Percentiles rank a stretch among this genome's conserved stretches.
Evolutionary conservation across 2,888 invertebrate species (phyloP).

Genomic region (Orthosia cruda): DNA sequence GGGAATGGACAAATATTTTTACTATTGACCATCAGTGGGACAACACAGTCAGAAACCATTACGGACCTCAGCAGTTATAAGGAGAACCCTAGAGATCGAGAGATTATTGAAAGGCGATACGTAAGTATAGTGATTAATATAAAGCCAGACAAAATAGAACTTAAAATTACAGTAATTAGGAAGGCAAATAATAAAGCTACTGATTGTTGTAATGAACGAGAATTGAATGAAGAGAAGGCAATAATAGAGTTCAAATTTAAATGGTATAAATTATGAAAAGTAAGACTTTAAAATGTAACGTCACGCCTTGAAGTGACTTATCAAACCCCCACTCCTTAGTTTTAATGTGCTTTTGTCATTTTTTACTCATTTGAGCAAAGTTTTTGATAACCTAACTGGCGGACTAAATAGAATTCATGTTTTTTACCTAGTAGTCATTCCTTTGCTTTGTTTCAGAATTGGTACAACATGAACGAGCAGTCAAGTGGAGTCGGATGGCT

Average conservation of each 20-base stretch:
- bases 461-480: slow-evolving; percentile 90
- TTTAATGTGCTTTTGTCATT: too few relatives aligned
- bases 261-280: too few relatives aligned
- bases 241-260: background rate
- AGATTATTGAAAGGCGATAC: slow-evolving; percentile 93
- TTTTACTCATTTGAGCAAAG: too few relatives aligned
- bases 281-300: too few relatives aligned
- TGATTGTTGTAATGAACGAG: too few relatives aligned
- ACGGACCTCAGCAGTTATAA: slow-evolving; percentile 97
- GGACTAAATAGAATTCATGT: too few relatives aligned
- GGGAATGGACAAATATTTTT: slow-evolving; percentile 97
- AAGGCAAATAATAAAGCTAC: background rate
- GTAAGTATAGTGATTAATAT: slow-evolving; percentile 89
- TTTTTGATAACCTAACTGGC: too few relatives aligned
- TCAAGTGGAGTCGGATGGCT: slow-evolving; percentile 97
- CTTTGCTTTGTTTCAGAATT: slow-evolving; percentile 87
- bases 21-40: slow-evolving; percentile 98
- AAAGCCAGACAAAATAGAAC: background rate
- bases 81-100: slow-evolving; percentile 94
- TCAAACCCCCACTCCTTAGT: too few relatives aligned
- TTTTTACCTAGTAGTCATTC: background rate
- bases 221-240: background rate
- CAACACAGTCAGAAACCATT: slow-evolving; percentile 97
- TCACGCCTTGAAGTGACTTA: too few relatives aligned
- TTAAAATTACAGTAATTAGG: background rate